Percentiles rank a stretch among this genome's conserved stretches.
Evolutionary conservation across 2,888 invertebrate species (phyloP).

Genomic region (Chorisops tibialis): DNA sequence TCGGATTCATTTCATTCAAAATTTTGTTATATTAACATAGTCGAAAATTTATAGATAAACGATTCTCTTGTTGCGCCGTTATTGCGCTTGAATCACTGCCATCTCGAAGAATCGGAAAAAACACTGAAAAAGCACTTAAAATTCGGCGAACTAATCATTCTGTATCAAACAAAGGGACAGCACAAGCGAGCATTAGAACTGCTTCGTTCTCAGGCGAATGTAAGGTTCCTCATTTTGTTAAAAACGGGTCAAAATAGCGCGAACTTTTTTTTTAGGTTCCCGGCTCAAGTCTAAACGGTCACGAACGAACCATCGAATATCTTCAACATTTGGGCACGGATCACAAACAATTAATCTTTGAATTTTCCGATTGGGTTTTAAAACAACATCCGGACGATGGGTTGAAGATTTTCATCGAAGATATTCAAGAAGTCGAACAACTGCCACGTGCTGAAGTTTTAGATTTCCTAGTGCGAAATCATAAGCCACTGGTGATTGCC

Average conservation of each 20-base stretch:
- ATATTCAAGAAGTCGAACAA: constrained; percentile 80
- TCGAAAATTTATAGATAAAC: constrained; percentile 74
- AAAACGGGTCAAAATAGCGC: too few species aligned
- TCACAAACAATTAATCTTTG: constrained; percentile 83
- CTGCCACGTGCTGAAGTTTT: constrained; percentile 85
- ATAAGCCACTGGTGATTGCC: constrained; percentile 78
- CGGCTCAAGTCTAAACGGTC: constrained; percentile 70
- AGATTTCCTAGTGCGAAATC: constrained; percentile 80
- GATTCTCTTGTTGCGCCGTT: constrained; percentile 91
- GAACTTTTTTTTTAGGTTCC: constrained; percentile 36
- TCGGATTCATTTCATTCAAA: background rate
- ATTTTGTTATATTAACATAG: too few species aligned
- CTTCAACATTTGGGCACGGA: constrained; percentile 82
- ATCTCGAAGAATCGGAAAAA: constrained; percentile 89
- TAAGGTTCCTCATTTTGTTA: constrained; percentile 47
- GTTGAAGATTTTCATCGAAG: constrained; percentile 83
- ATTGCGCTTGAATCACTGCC: constrained; percentile 86
- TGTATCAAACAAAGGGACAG: constrained; percentile 91
- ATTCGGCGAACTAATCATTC: constrained; percentile 87
- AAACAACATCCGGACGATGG: constrained; percentile 84
- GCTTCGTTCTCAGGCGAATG: constrained; percentile 71
- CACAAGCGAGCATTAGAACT: constrained; percentile 89
- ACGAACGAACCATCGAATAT: constrained; percentile 83
- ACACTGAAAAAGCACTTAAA: constrained; percentile 83
- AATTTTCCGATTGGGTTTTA: constrained; percentile 92